Evolutionary conservation across 1,140 invertebrate genomes (phyloP), one percentile per base, ranked within the genome.

Genomic region (Eumaeus atala): DNA sequence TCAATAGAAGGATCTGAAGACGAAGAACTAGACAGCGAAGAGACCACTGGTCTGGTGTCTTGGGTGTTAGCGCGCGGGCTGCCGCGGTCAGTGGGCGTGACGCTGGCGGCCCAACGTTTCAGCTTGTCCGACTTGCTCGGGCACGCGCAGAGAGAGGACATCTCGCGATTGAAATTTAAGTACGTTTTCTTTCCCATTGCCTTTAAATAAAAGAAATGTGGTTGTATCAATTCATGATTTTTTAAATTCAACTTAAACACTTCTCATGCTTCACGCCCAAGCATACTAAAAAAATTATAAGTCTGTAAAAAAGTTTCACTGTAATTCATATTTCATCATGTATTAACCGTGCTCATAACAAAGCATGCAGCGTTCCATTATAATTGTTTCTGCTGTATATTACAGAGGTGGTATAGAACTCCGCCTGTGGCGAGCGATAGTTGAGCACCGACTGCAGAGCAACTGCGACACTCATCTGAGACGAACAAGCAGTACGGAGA

Each of bases 401-500:
- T 67, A 42, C 69, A 78, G 69, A 57, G 88, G 87, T 9, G 89
- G 88, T 40, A 77, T 85, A 8, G 88, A 90, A 60, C 79, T 90
- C 1, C 75, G 88, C 17, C 68, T 90, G 51, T 90, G 90, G 90
- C 84, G 84, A 7, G 87, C 89, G 1, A 87, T 90, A 28, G 54
- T 83, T 44, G 88, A 90, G 12, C 86, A 89, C 51, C 80, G 89
- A 5, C 52, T 80, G 0, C 70, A 80, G 35, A 56, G 60, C 4
- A 65, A 53, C 14, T 59, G 51, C 12, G 16, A 59, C 3, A 70
- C 72, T 21, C 54, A 67, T 4, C 58, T 74, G 0, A 70, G 74
- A 4, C 67, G 72, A 8, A 72, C 77, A 0, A 88, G 84, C 62
- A 84, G 84, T 50, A 85, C 82, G 0, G 84, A 88, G 37, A 80